These are phyloP conservation scores for Antrozous pallidus DNA, from an alignment of 2,797 vertebrate genomes.

Conservation along the genomic window DNA sequence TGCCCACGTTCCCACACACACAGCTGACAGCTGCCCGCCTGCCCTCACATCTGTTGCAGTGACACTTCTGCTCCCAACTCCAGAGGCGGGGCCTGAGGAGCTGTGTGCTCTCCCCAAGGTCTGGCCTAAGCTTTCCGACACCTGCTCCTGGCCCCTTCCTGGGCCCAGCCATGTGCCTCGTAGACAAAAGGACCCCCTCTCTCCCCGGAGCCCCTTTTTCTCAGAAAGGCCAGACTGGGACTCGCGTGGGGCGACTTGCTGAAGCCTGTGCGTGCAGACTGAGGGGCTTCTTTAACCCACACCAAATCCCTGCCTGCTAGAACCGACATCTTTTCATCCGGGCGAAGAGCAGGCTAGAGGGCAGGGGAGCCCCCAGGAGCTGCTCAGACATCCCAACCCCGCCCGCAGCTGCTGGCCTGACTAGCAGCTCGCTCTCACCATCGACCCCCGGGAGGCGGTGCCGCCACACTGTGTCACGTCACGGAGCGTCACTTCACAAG, in stretches of 20 bases:
- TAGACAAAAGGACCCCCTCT: not conserved
- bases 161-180: not conserved
- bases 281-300: not conserved
- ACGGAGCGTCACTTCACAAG: not conserved
- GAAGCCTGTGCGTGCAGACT: not conserved
- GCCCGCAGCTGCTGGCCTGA: no score
- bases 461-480: fast-evolving
- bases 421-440: not conserved
- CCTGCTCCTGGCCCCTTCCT: not conserved
- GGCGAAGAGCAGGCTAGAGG: not conserved
- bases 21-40: not conserved
- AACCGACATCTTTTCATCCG: not conserved
- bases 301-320: not conserved
- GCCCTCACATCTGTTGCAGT: not conserved
- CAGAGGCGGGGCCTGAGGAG: not conserved
- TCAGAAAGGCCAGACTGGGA: not conserved
- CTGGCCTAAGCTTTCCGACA: not conserved
- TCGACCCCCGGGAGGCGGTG: not conserved
- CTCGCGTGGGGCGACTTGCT: not conserved
- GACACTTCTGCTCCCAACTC: not conserved
- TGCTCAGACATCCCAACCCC: not conserved
- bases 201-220: not conserved
- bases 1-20: not conserved
- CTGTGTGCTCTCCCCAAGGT: not conserved
- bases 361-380: not conserved